Evolutionary conservation across 1,140 invertebrate genomes (phyloP), one percentile per base, ranked within the genome.

Genomic region (Drosophila trapezifrons): DNA sequence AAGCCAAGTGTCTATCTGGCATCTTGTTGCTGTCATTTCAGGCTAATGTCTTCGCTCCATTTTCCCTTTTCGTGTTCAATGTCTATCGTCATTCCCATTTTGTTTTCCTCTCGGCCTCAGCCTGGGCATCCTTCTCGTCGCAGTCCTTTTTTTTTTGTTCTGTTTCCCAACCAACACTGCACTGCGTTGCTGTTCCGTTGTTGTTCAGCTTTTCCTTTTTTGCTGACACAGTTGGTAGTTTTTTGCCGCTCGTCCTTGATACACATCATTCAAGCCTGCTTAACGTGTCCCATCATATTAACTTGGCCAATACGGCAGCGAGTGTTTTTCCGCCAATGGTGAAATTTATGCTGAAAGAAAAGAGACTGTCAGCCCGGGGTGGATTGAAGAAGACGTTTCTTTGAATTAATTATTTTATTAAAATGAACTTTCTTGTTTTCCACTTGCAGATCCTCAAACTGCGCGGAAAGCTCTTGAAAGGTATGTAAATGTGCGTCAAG

Each of bases 11-110:
- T 84, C 84, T 83, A 71, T 80, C 77, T 90, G 74, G 80, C 77
- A 72, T 89, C 84, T 80, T 89, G 84, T 73, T 89, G 85, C 84
- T 84, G 84, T 89, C 84, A 89, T 89, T 83, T 69, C 73, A 75
- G 74, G 80, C 84, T 89, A 89, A 89, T 89, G 84, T 89, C 85
- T 89, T 84, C 80, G 84, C 80, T 89, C 84, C 63, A 80, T 82
- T 89, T 89, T 89, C 80, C 80, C 76, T 84, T 84, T 89, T 84
- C 78, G 69, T 89, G 85, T 87, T 89, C 84, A 89, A 84, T 87
- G 84, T 87, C 84, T 87, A 67, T 74, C 77, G 84, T 87, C 84
- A 84, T 73, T 86, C 62, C 60, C 76, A 55, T 63, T 66, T 46
- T 58, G 52, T 62, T 57, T 56, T 58, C 38, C 60, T 51, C 60